phyloP scores from a whole-genome alignment of 2,797 vertebrate species.

The Sylvilagus floridanus region DNA sequence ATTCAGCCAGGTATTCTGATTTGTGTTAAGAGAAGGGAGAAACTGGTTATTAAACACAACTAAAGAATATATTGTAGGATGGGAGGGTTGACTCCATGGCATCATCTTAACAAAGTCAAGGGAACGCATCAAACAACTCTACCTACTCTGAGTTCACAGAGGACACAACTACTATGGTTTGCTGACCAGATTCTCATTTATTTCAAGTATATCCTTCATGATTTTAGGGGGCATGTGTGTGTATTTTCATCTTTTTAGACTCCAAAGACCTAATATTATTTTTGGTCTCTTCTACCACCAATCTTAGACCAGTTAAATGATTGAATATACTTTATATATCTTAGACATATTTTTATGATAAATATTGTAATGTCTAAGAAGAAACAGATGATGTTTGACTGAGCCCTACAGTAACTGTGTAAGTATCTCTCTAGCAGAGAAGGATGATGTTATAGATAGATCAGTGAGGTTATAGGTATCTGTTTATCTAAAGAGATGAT shows the following conservation, averaged over 20 bases:
- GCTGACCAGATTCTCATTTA: neutral
- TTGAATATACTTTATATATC: constrained; percentile 36
- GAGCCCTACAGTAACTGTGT: neutral
- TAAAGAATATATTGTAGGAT: constrained; percentile 1
- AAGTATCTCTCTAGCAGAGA: constrained; percentile 16
- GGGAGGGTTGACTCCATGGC: neutral
- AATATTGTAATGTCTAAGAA: neutral
- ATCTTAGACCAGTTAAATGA: neutral
- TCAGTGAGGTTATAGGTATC: neutral
- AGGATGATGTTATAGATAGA: neutral
- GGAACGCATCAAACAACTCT: neutral
- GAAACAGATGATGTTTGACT: neutral
- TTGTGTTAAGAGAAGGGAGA: constrained; percentile 9
- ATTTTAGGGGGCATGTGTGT: neutral
- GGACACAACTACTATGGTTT: neutral
- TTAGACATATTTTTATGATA: neutral
- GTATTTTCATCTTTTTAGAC: constrained; percentile 19
- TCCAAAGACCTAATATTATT: neutral
- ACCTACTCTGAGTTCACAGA: neutral
- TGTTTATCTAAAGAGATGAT: constrained; percentile 24
- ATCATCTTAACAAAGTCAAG: neutral
- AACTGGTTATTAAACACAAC: neutral
- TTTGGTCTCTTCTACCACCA: neutral
- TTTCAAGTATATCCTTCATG: neutral
- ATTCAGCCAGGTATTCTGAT: neutral